phyloP scores from a whole-genome alignment of 2,888 invertebrate genomes.

The Pycnomerus fuliginosus region DNA sequence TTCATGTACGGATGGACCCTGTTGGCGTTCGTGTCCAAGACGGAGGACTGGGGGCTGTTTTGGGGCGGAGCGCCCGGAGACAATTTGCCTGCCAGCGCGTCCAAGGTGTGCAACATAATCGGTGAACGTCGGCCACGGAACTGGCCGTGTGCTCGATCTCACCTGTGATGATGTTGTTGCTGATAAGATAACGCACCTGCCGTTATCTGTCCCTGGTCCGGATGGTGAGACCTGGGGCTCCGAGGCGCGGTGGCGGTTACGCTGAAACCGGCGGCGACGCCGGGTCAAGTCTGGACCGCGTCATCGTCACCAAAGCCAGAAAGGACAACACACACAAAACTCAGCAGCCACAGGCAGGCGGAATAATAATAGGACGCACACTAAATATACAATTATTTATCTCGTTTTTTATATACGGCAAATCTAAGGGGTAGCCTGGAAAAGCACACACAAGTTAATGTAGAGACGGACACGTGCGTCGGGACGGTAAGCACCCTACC shows the following conservation, averaged over 20 bases:
- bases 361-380: constrained; percentile 4
- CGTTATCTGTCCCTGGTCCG: constrained; percentile 31
- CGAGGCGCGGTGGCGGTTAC: constrained; percentile 21
- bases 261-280: constrained; percentile 9
- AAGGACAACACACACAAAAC: constrained; percentile 24
- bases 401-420: constrained; percentile 10
- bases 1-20: constrained; percentile 62
- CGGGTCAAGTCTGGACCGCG: constrained; percentile 8
- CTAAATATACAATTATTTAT: no score
- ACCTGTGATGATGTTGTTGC: constrained; percentile 31
- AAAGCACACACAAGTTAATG: constrained; percentile 33
- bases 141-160: constrained; percentile 29
- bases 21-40: constrained; percentile 69
- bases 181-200: constrained; percentile 43
- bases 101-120: constrained; percentile 82
- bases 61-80: constrained; percentile 68
- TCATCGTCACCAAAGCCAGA: constrained; percentile 24
- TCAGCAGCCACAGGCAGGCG: constrained; percentile 28
- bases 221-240: constrained; percentile 11
- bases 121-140: constrained; percentile 43
- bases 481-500: constrained; percentile 16
- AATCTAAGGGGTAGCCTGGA: constrained; percentile 35
- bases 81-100: constrained; percentile 86
- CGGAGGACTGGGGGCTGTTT: constrained; percentile 44
- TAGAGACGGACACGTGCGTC: constrained; percentile 26